phyloP scores from a whole-genome alignment of 2,113 vertebrate species.

The Mustela nigripes region DNA sequence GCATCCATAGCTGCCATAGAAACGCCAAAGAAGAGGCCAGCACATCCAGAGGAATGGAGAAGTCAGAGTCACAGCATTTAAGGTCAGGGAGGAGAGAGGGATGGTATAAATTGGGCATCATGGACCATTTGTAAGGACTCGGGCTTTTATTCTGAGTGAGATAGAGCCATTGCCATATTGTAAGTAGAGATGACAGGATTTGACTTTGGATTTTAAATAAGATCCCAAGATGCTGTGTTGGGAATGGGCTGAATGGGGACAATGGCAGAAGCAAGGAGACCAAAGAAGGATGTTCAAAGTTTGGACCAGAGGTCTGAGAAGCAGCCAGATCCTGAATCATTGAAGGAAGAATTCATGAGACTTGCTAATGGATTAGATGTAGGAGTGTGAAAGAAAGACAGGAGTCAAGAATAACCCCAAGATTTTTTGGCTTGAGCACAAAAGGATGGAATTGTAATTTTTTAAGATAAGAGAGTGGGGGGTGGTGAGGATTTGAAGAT shows the following conservation, averaged over 20 bases:
- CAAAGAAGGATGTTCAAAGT: background rate
- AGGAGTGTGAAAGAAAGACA: conserved; percentile 56
- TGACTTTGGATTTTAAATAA: background rate
- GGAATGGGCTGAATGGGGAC: background rate
- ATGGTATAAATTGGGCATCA: background rate
- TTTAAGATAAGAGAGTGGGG: conserved; percentile 26
- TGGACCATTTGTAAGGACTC: background rate
- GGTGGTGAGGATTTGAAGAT: conserved; percentile 51
- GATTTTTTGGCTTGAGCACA: conserved; percentile 29
- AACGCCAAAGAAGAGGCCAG: background rate
- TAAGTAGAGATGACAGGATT: background rate
- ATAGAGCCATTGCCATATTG: background rate
- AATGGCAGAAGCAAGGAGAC: background rate
- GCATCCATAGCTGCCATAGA: background rate
- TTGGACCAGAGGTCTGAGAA: background rate
- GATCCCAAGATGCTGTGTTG: background rate
- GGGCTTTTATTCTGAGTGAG: background rate
- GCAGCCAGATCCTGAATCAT: background rate
- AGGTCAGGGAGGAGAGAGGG: background rate
- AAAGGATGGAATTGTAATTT: conserved; percentile 28
- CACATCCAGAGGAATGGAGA: background rate
- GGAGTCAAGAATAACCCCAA: conserved; percentile 42
- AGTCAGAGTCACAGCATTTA: background rate
- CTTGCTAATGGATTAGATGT: conserved; percentile 25
- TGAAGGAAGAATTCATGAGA: conserved; percentile 4